phyloP scores from a whole-genome alignment of 2,113 vertebrate genomes.

The Polypterus senegalus region DNA sequence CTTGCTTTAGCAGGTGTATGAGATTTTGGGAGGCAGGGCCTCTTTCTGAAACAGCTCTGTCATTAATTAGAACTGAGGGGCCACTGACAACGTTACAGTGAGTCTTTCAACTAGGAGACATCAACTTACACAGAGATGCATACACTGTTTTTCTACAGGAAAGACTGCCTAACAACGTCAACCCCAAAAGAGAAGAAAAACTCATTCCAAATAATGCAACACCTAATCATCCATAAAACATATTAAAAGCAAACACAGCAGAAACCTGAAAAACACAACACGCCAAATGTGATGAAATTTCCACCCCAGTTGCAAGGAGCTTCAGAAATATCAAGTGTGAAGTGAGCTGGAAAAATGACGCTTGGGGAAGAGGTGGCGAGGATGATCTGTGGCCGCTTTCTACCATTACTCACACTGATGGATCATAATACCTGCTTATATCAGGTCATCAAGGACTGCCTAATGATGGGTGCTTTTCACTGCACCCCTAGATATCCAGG shows the following conservation, averaged over 20 bases:
- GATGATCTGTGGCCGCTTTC: slow-evolving; percentile 41
- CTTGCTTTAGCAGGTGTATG: neutral
- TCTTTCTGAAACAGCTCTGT: no score
- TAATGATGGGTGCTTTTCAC: neutral
- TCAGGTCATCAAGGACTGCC: slow-evolving; percentile 32
- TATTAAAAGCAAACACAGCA: slow-evolving; percentile 54
- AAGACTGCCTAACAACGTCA: no score
- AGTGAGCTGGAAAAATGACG: slow-evolving; percentile 62
- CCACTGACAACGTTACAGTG: no score
- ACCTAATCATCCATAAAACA: slow-evolving; percentile 63
- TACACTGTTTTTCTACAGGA: no score
- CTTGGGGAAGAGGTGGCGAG: slow-evolving; percentile 45
- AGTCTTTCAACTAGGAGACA: no score
- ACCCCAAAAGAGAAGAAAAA: no score
- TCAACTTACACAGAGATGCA: no score
- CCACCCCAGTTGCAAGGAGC: slow-evolving; percentile 47
- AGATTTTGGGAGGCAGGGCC: no score
- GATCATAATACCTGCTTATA: slow-evolving; percentile 38
- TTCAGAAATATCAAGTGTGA: slow-evolving; percentile 52
- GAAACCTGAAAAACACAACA: slow-evolving; percentile 39
- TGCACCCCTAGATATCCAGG: neutral
- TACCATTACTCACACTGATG: slow-evolving; percentile 51
- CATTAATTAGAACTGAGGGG: no score
- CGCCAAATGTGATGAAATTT: slow-evolving; percentile 54
- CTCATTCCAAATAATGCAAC: slow-evolving; percentile 11